Evolutionary conservation across 2,888 invertebrate genomes (phyloP), one percentile per base, ranked within the genome.

Genomic region (Alloscopus bannaensis): DNA sequence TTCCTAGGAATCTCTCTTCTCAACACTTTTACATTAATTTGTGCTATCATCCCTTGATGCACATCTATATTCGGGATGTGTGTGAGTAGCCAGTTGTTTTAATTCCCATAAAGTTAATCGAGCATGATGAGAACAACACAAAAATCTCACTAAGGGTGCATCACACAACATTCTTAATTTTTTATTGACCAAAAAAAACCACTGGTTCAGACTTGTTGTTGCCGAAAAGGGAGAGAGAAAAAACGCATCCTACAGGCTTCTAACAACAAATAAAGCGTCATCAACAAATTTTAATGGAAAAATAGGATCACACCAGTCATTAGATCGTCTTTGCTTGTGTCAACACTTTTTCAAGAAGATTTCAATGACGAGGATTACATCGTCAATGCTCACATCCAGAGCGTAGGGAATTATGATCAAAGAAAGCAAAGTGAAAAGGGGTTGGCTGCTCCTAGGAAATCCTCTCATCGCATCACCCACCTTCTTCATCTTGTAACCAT

Each of bases 1-100:
- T 77, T 77, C 77, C 55, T 13, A 55, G 77, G 77, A 77, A 77
- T 77, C 69, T 77, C n/a, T n/a, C 4, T n/a, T 29, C 62, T 62
- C 60, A 45, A 77, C 65, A 70, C 77, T 77, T 77, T 77, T 70
- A 64, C 77, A 77, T 70, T 77, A 70, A 77, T 77, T 77, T 77
- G 70, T 77, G 77, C 77, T 70, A 77, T 64, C 70, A 57, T 70
- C 64, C 45, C 64, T 66, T n/a, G n/a, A n/a, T n/a, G n/a, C n/a
- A 26, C 31, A 62, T 8, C 22, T 47, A 40, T 60, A 18, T 0
- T 50, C n/a, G 50, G 47, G 45, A 13, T 68, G 28, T 65, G 28
- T 42, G 70, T 70, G 77, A 77, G 70, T 65, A 77, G 70, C 77
- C 76, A 64, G 76, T 69, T 77, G 55, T 77, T 57, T 69, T 71